Percentiles rank a stretch among this genome's conserved stretches.
These are phyloP conservation scores for Agrypnus murinus DNA, from an alignment of 2,888 invertebrate species.

Conservation along the genomic window DNA sequence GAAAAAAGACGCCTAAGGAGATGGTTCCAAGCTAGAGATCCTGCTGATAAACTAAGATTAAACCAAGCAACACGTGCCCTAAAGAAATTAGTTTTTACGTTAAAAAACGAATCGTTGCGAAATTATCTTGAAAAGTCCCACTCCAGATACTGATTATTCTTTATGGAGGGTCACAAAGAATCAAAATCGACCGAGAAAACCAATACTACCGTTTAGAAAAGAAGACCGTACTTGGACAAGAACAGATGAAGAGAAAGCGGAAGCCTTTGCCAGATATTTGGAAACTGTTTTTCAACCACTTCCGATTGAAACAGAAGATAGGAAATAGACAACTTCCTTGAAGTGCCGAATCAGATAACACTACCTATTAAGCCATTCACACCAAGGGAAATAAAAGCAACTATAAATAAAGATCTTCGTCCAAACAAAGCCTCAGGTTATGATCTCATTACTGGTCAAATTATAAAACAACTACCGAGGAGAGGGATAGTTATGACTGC, in stretches of 20 bases:
- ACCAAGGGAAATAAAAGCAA: conserved; percentile 8
- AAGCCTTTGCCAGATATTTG: too few species aligned
- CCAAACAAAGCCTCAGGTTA: conserved; percentile 7
- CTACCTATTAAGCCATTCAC: conserved; percentile 12
- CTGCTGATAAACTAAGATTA: conserved; percentile 33
- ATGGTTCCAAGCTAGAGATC: conserved; percentile 36
- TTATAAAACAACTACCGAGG: too few species aligned
- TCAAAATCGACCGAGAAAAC: conserved; percentile 46
- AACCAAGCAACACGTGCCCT: conserved; percentile 17
- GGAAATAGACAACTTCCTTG: not conserved
- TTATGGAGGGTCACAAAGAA: conserved; percentile 55
- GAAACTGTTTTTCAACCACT: conserved; percentile 51
- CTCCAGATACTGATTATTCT: conserved; percentile 46
- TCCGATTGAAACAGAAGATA: conserved; percentile 15
- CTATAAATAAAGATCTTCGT: too few species aligned
- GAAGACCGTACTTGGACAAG: conserved; percentile 52
- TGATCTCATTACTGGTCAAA: not conserved
- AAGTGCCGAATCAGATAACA: conserved; percentile 1
- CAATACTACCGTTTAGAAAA: conserved; percentile 45
- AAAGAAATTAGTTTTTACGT: conserved; percentile 26
- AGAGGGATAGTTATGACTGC: not conserved
- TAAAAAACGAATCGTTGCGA: conserved; percentile 38
- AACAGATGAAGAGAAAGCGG: conserved; percentile 52
- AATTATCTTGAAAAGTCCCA: conserved; percentile 33
- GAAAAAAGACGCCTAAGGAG: too few species aligned